Percentiles rank a stretch among this genome's conserved stretches.
Conservation (phyloP, 2,113 vertebrate genomes). For the Sebastes schlegelii region DNA sequence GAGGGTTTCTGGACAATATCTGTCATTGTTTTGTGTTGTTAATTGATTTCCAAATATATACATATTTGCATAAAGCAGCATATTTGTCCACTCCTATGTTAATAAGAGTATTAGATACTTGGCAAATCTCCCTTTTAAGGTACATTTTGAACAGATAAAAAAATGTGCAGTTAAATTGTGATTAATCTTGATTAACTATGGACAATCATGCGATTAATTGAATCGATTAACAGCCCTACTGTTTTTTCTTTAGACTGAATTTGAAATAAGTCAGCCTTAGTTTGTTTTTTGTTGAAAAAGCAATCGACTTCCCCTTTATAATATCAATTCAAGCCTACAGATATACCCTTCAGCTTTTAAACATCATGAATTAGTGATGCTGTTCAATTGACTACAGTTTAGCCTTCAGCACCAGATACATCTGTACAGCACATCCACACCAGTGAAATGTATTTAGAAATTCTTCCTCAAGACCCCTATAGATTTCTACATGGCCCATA, state of each 20-base stretch:
- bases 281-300: slow-evolving; percentile 2
- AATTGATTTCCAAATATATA: too few relatives aligned
- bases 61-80: too few relatives aligned
- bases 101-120: too few relatives aligned
- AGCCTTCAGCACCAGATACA: slow-evolving; percentile 1
- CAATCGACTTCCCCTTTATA: neutral
- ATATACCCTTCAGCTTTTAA: neutral
- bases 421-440: neutral
- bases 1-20: too few relatives aligned
- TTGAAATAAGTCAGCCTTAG: neutral
- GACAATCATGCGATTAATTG: too few relatives aligned
- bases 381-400: neutral
- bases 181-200: too few relatives aligned
- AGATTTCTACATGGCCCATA: neutral
- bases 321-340: neutral
- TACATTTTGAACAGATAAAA: too few relatives aligned
- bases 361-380: slow-evolving; percentile 6
- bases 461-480: neutral
- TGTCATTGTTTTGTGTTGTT: too few relatives aligned
- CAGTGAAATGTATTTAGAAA: neutral
- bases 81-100: too few relatives aligned
- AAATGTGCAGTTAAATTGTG: too few relatives aligned
- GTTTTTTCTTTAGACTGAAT: neutral
- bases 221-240: too few relatives aligned
- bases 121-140: too few relatives aligned